Conservation (phyloP, 1,140 invertebrate species). For the Apis florea region DNA sequence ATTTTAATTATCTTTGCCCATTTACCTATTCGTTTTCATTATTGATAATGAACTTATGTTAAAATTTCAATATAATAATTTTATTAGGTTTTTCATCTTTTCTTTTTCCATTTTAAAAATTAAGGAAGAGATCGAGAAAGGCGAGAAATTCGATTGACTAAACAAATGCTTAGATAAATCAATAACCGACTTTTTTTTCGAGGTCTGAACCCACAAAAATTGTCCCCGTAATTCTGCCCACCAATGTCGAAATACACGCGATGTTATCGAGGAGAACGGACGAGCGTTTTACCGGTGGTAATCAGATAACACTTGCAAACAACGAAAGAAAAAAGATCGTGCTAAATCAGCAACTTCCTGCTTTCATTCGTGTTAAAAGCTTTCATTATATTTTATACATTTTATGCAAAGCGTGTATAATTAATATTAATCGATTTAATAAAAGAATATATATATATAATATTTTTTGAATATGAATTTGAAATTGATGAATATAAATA, state of each 20-base stretch:
- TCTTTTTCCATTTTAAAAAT: no score
- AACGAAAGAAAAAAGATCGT: slow-evolving; percentile 3
- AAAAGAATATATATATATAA: no score
- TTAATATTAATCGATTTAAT: no score
- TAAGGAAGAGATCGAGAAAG: no score
- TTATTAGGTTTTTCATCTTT: no score
- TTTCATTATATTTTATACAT: neutral
- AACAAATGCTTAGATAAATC: slow-evolving; percentile 33
- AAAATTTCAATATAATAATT: no score
- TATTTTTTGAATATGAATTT: no score
- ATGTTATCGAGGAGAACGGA: slow-evolving; percentile 34
- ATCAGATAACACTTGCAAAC: slow-evolving; percentile 16
- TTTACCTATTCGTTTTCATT: no score
- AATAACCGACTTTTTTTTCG: slow-evolving; percentile 24
- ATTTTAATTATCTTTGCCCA: no score
- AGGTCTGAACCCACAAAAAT: slow-evolving; percentile 34
- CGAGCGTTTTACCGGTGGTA: slow-evolving; percentile 25
- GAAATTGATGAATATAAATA: no score
- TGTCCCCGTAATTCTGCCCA: slow-evolving; percentile 23
- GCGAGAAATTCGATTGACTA: slow-evolving; percentile 34
- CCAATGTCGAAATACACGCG: slow-evolving; percentile 18
- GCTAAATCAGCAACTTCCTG: neutral
- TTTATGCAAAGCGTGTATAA: no score
- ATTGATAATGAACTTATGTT: no score
- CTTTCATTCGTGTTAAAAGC: neutral